Base-by-base conservation (phyloP, 1,140 invertebrate species). In the Xylocopa sonorina region DNA sequence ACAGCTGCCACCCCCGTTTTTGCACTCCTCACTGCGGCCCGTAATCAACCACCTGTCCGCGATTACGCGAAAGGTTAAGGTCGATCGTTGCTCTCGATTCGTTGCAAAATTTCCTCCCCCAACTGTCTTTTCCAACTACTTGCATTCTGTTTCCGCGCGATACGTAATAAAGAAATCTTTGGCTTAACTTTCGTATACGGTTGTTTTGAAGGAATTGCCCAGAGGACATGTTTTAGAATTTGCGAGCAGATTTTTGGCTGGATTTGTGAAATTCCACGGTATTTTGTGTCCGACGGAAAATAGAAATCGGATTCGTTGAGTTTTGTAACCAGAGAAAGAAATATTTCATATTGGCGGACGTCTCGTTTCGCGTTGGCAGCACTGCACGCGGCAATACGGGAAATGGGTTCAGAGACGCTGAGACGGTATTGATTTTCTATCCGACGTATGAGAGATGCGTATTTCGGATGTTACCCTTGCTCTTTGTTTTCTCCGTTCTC, bases 391-490 rank as follows among this genome's bases (percentile, higher is more conserved):
- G 87, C 81, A 85, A 87, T 84, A 90, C 86, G 89, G 88, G 89
- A 90, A 90, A 90, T 90, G 87, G 89, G 88, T 83, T 90, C 87
- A 88, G 85, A 29, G 75, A 80, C 85, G 87, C 84, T 90, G 88
- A 89, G 87, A 89, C 86, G 89, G 88, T 91, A 91, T 91, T 91
- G 90, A 91, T 91, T 91, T 91, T 90, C 90, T 90, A 91, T 91
- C 88, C 88, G 88, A 89, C 87, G 89, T 91, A 88, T 89, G 88
- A 90, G 88, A 90, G 88, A 90, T 91, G 90, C 90, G 87, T 91
- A 90, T 90, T 91, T 90, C 89, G 89, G 88, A 87, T 90, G 84
- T 85, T 80, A 84, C 80, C 80, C 78, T 86, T 80, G 73, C 81
- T 86, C 78, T 85, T 85, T 84, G 83, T 88, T 89, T 89, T 85